Conservation (phyloP, 2,888 invertebrate species). For the Drosophila hamatofila region DNA sequence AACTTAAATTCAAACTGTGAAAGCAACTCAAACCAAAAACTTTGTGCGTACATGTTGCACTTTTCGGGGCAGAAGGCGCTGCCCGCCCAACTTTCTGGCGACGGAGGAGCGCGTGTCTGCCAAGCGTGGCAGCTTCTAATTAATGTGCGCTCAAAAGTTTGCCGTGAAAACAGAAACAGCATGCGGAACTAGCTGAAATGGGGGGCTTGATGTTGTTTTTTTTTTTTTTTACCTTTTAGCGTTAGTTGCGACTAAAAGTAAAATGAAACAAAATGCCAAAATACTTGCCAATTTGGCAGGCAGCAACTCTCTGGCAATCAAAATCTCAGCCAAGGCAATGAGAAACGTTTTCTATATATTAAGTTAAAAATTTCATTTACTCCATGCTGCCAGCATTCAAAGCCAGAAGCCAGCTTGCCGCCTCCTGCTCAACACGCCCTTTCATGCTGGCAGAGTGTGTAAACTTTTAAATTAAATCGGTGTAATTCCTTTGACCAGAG, state of each 20-base stretch:
- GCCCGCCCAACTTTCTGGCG: constrained; percentile 57
- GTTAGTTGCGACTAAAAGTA: constrained; percentile 37
- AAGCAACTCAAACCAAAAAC: constrained; percentile 61
- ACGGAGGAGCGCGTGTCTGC: constrained; percentile 53
- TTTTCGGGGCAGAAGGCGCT: constrained; percentile 38
- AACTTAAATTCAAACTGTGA: constrained; percentile 64
- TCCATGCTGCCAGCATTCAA: constrained; percentile 39
- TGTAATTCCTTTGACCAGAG: constrained; percentile 57
- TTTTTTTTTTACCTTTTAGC: constrained; percentile 7
- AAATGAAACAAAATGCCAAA: constrained; percentile 58
- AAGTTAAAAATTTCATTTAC: constrained; percentile 73
- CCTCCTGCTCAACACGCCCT: background rate
- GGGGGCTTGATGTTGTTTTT: background rate
- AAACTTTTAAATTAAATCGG: constrained; percentile 73
- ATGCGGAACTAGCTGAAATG: constrained; percentile 19
- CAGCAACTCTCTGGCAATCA: constrained; percentile 41
- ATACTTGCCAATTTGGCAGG: constrained; percentile 50
- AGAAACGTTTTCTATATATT: constrained; percentile 63
- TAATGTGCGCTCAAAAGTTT: constrained; percentile 74
- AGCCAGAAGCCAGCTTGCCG: background rate
- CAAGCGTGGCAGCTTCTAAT: constrained; percentile 79
- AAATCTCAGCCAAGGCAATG: constrained; percentile 51
- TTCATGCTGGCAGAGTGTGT: constrained; percentile 23
- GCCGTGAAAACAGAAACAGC: constrained; percentile 33
- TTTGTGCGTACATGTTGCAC: constrained; percentile 65